A percentile compares a stretch with the other conserved stretches of the same genome.
Evolutionary conservation across 1,140 invertebrate species (phyloP).

Genomic region (Telenomus remus): DNA sequence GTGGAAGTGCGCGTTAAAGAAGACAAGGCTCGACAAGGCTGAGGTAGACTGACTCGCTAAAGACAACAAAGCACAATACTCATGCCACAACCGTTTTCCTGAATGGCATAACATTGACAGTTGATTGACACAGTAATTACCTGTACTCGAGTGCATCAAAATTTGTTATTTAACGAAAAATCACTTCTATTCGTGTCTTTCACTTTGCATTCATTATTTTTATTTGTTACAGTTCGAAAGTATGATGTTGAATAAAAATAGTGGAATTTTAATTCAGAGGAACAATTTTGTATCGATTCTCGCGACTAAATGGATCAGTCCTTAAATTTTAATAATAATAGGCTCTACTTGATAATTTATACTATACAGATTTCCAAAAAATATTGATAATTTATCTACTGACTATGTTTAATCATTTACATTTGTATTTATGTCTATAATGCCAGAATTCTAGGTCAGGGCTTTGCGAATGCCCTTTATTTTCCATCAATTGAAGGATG

Average conservation of each 20-base stretch:
- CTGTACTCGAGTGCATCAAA: conserved; percentile 41
- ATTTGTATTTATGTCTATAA: too few species aligned
- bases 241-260: conserved; percentile 19
- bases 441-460: too few species aligned
- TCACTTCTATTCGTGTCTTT: conserved; percentile 33
- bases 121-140: conserved; percentile 55
- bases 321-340: too few species aligned
- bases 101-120: conserved; percentile 49
- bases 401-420: too few species aligned
- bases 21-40: conserved; percentile 40
- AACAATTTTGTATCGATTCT: too few species aligned
- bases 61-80: conserved; percentile 53
- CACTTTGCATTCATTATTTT: conserved; percentile 25
- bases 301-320: too few species aligned
- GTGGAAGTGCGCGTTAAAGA: conserved; percentile 43
- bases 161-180: conserved; percentile 46
- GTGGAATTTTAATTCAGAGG: not conserved
- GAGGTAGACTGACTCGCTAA: conserved; percentile 43
- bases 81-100: conserved; percentile 51
- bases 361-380: too few species aligned
- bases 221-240: conserved; percentile 23
- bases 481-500: too few species aligned
- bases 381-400: too few species aligned
- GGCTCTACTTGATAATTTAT: too few species aligned
- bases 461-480: too few species aligned